Evolutionary conservation across 2,797 vertebrate species (phyloP).

Genomic region (Spatula versicolor): DNA sequence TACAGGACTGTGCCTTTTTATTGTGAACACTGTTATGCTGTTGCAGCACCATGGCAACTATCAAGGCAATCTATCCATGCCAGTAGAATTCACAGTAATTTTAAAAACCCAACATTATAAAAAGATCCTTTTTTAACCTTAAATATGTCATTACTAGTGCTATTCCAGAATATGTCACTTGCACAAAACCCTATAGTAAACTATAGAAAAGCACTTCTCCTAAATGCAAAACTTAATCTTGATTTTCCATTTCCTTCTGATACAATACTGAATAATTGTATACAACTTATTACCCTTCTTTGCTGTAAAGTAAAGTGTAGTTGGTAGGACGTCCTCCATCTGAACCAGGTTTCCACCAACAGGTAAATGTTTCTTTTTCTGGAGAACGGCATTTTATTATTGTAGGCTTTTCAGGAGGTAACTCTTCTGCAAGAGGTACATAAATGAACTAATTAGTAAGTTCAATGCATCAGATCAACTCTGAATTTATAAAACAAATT

Average conservation of each 20-base stretch:
- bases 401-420: constrained; percentile 84
- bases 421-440: constrained; percentile 69
- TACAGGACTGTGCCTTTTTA: neutral
- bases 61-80: neutral
- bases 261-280: neutral
- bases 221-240: neutral
- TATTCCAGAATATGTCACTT: neutral
- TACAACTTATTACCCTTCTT: constrained; percentile 85
- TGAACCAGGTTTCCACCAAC: constrained; percentile 91
- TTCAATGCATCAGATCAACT: neutral
- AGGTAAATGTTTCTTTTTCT: constrained; percentile 96
- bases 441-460: neutral
- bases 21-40: neutral
- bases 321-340: constrained; percentile 86
- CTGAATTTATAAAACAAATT: neutral
- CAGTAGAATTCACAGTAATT: neutral
- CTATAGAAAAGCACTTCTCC: neutral
- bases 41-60: neutral
- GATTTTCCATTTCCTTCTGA: neutral
- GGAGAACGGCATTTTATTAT: constrained; percentile 89
- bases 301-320: constrained; percentile 87
- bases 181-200: neutral
- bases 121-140: neutral
- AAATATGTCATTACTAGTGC: neutral
- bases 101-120: neutral